Evolutionary conservation across 1,140 invertebrate genomes (phyloP), one percentile per base, ranked within the genome.

Genomic region (Listronotus oregonensis): DNA sequence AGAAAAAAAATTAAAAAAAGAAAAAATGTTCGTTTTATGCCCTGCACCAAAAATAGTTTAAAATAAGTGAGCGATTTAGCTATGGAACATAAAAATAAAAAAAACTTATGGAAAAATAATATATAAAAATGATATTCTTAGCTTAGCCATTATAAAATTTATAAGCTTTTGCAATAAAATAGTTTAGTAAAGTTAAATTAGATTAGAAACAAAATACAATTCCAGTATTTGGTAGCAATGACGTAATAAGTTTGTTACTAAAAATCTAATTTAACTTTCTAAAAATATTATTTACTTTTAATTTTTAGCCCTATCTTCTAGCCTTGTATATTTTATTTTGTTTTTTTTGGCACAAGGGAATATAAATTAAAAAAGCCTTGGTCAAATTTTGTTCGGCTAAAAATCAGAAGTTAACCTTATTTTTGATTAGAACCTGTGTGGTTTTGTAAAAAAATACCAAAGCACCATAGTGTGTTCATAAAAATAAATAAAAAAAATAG

Each of bases 381-480:
- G 63, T 57, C 47, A 64, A 46, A 50, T 17, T 61, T 18, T 18
- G 27, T 37, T 34, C 46, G 32, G 21, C 18, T 44, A 43, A 37
- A 60, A 58, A 49, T 58, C 47, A 32, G 42, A 10, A 51, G 34
- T 18, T 31, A 37, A 61, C 46, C 21, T 27, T 51, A 43, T 50
- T 17, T 49, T 62, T 46, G 58, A 65, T 67, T 51, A 32, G 27
- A 47, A 57, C 44, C 52, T 66, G 55, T 55, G 43, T 31, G 52
- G 9, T 37, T 43, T 57, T 57, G 5, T 15, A 58, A 17, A 44
- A 44, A 46, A 58, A n/a, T 60, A 69, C 67, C 68, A 70, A 72
- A 70, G 71, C 71, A 72, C 71, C 71, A 59, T 58, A 67, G 70
- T 72, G 71, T 72, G 71, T 72, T 72, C 71, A 72, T 65, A 56